These are phyloP conservation scores for Apaloderma vittatum DNA, from an alignment of 2,113 vertebrate species.

Conservation along the genomic window DNA sequence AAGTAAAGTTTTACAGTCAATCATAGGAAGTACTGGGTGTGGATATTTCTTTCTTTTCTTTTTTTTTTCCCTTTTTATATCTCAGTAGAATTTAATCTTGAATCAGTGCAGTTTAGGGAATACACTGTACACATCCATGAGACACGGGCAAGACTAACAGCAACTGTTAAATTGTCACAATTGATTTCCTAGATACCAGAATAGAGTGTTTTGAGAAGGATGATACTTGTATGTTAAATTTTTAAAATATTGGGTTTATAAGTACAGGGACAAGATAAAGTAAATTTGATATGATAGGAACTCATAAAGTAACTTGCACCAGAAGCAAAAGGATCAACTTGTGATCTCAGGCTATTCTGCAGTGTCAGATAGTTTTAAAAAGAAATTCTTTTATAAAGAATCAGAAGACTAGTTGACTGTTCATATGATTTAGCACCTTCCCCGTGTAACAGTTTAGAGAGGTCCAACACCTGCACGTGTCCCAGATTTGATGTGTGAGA, in stretches of 20 bases:
- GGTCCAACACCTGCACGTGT: not conserved
- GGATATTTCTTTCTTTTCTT: not conserved
- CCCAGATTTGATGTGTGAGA: not conserved
- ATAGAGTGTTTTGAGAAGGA: constrained; percentile 33
- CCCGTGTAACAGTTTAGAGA: not conserved
- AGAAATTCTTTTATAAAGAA: not conserved
- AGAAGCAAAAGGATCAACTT: constrained; percentile 35
- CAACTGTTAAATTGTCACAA: not conserved
- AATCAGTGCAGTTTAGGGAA: not conserved
- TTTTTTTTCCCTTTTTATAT: not conserved
- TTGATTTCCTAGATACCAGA: constrained; percentile 1
- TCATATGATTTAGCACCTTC: not conserved
- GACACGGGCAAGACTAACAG: not conserved
- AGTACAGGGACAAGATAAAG: constrained; percentile 35
- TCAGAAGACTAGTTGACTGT: not conserved
- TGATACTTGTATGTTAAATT: constrained; percentile 26
- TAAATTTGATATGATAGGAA: constrained; percentile 31
- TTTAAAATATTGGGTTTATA: constrained; percentile 54
- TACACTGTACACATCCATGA: not conserved
- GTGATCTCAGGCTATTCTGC: constrained; percentile 21
- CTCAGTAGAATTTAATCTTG: not conserved
- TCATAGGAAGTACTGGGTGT: not conserved
- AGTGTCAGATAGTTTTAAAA: not conserved
- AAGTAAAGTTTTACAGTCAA: constrained; percentile 40
- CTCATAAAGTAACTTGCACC: not conserved